Evolutionary conservation across 2,888 invertebrate genomes (phyloP), one percentile per base, ranked within the genome.

Genomic region (Chymomyza fuscimana): DNA sequence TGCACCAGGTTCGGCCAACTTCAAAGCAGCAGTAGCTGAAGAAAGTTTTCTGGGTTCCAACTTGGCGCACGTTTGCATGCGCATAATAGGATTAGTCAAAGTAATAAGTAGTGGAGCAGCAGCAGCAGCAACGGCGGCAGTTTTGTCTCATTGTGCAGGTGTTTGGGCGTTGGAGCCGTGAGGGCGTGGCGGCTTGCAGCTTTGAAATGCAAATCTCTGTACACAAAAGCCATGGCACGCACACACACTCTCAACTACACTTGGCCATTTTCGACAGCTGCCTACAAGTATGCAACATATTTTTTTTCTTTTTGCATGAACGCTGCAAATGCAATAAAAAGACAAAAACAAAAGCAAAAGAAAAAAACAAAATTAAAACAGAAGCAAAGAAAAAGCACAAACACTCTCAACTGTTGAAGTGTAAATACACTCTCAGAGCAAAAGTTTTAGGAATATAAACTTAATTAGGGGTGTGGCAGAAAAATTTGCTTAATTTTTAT

Each of bases 71-170:
- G 82, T 82, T 83, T 87, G 87, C 81, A 79, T 82, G 83, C 83
- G 86, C 87, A 83, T 83, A 83, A 83, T 83, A 83, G 87, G 87
- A 83, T 83, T 83, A 83, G 86, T 81, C 77, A 87, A 81, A 87
- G 79, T 83, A 83, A 83, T 83, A 83, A 83, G 83, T 86, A 82
- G 81, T 76, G 85, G 72, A 69, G 66, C 70, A 58, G 70, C 61
- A 67, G 52, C 63, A 63, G 25, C 65, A 58, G 52, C 52, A 36
- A 51, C 63, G 40, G 40, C 52, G 22, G 46, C 58, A 46, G 50
- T 19, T 70, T 0, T 32, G 73, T 32, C 61, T 73, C 40, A 46
- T 46, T 46, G 62, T 70, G 69, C 19, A 61, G 36, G 65, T 36
- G 51, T 51, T 59, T 19, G 22, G 50, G 56, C 15, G 52, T n/a